Percentiles rank a stretch among this genome's conserved stretches.
These are phyloP conservation scores for Moxostoma hubbsi DNA, from an alignment of 2,797 vertebrate species.

Conservation along the genomic window DNA sequence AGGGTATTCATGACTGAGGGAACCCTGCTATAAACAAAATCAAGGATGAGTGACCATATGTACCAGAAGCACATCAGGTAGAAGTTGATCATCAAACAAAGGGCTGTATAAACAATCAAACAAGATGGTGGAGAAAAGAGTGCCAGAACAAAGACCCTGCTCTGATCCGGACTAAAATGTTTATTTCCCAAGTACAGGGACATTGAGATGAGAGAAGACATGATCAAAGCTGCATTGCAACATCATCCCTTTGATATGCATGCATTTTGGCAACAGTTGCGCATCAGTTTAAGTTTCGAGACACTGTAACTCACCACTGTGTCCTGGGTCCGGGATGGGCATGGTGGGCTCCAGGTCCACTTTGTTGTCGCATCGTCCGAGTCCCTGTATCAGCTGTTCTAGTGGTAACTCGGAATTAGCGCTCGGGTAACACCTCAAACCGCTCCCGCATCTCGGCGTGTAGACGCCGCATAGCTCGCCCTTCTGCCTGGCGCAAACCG, in stretches of 20 bases:
- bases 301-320: conserved; percentile 71
- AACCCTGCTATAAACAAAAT: conserved; percentile 1
- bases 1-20: background rate
- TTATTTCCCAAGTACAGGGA: background rate
- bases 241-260: conserved; percentile 6
- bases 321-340: conserved; percentile 67
- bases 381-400: conserved; percentile 86
- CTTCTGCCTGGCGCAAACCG: conserved; percentile 85
- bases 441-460: conserved; percentile 85
- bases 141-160: conserved; percentile 40
- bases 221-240: background rate
- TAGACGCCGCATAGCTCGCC: conserved; percentile 91
- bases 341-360: conserved; percentile 73
- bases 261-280: background rate
- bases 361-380: conserved; percentile 82
- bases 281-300: conserved; percentile 1
- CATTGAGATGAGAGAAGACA: background rate
- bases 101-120: conserved; percentile 27
- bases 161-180: conserved; percentile 20
- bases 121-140: conserved; percentile 36
- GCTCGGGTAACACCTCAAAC: conserved; percentile 87
- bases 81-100: conserved; percentile 38
- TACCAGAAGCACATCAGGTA: conserved; percentile 51
- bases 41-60: conserved; percentile 60
- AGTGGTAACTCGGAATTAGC: conserved; percentile 81